Percentiles rank a stretch among this genome's conserved stretches.
These are phyloP conservation scores for Diabrotica virgifera DNA, from an alignment of 1,140 invertebrate species.

Conservation along the genomic window DNA sequence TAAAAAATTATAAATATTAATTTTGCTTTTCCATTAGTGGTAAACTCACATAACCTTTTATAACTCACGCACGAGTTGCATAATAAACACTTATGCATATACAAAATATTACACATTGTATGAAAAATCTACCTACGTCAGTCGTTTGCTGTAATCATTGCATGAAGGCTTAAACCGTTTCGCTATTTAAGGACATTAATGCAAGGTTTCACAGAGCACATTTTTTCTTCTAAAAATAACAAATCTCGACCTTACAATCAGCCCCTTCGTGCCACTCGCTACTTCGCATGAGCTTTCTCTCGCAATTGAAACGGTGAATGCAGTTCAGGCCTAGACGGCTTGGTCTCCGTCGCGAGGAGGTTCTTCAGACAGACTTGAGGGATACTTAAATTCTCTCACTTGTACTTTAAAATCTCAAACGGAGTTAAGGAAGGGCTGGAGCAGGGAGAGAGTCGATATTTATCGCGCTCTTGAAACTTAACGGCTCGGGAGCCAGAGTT, in stretches of 20 bases:
- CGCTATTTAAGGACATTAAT: neutral
- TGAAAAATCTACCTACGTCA: too few species aligned
- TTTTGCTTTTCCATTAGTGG: too few species aligned
- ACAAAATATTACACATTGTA: too few species aligned
- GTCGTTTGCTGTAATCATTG: too few species aligned
- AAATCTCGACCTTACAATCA: neutral
- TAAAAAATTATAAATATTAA: too few species aligned
- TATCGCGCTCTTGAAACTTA: neutral
- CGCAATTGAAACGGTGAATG: neutral
- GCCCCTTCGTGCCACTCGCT: neutral
- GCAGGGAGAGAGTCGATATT: neutral
- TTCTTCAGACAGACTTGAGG: conserved; percentile 1
- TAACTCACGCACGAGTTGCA: too few species aligned
- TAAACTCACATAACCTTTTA: too few species aligned
- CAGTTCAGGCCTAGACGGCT: neutral
- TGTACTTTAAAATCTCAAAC: conserved; percentile 1
- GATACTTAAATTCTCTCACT: neutral
- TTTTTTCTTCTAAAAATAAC: neutral
- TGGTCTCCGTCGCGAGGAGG: neutral
- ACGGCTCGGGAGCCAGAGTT: neutral
- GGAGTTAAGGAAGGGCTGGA: neutral
- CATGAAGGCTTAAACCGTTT: too few species aligned
- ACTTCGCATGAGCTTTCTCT: neutral
- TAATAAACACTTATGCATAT: too few species aligned
- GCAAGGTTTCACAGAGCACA: neutral